Percentiles rank a stretch among this genome's conserved stretches.
Evolutionary conservation across 2,113 vertebrate genomes (phyloP).

Genomic region (Paracanthobrama guichenoti): DNA sequence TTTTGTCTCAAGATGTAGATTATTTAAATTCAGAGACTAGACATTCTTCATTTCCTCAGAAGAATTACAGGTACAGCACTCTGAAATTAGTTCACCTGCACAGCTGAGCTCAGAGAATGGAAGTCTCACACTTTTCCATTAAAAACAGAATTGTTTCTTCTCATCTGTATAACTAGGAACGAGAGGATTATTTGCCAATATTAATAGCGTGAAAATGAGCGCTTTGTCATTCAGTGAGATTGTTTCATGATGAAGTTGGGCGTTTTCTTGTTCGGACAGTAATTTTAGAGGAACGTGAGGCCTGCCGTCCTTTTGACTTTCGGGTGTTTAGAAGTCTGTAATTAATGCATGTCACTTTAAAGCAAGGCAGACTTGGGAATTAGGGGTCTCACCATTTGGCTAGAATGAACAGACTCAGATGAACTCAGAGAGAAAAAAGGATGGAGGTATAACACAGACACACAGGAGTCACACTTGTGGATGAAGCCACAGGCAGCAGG

Average conservation of each 20-base stretch:
- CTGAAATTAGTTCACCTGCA: conserved; percentile 56
- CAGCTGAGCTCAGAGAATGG: conserved; percentile 51
- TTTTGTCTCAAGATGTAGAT: conserved; percentile 50
- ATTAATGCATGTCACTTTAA: conserved; percentile 33
- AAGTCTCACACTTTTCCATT: conserved; percentile 1
- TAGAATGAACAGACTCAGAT: neutral
- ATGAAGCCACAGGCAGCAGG: conserved; percentile 40
- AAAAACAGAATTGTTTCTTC: conserved; percentile 41
- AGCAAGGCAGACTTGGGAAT: neutral
- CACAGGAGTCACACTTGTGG: conserved; percentile 34
- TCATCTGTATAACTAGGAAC: conserved; percentile 45
- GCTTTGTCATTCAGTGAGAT: conserved; percentile 41
- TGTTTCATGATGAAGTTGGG: conserved; percentile 12
- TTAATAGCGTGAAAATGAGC: conserved; percentile 34
- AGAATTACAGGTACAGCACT: conserved; percentile 46
- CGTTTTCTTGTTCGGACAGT: neutral
- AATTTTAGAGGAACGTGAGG: conserved; percentile 18
- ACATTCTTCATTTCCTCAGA: conserved; percentile 46
- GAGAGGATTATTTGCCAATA: conserved; percentile 34
- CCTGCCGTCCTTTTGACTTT: conserved; percentile 16
- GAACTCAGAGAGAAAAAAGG: neutral
- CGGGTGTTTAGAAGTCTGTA: conserved; percentile 16
- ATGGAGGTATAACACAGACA: neutral
- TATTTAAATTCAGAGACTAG: conserved; percentile 50
- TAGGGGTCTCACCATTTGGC: neutral